These are phyloP conservation scores for Todiramphus chloris DNA, from an alignment of 2,113 vertebrate genomes.

Conservation along the genomic window DNA sequence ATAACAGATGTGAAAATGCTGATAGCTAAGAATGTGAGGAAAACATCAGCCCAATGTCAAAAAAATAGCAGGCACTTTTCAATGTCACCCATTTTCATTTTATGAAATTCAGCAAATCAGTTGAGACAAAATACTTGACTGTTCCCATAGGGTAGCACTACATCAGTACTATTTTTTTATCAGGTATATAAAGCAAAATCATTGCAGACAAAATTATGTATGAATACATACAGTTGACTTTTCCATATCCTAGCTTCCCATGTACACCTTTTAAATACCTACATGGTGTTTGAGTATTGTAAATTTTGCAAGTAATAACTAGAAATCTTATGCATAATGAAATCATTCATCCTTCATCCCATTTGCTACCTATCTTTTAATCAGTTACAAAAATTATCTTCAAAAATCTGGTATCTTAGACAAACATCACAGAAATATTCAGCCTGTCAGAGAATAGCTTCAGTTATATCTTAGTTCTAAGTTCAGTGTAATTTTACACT, in stretches of 20 bases:
- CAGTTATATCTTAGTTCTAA: not conserved
- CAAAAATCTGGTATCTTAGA: not conserved
- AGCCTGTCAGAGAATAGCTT: not conserved
- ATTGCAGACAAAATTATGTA: not conserved
- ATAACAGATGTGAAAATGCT: not conserved
- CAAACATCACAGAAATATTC: not conserved
- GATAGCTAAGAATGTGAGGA: not conserved
- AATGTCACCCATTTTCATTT: not conserved
- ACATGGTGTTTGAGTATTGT: not conserved
- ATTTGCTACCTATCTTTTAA: not conserved
- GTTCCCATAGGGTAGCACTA: not conserved
- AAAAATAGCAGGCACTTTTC: not conserved
- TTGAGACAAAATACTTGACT: not conserved
- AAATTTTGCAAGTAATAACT: not conserved
- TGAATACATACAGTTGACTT: not conserved
- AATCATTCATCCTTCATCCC: not conserved
- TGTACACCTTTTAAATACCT: not conserved
- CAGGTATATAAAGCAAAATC: not conserved
- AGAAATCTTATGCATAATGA: not conserved
- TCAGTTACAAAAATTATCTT: not conserved
- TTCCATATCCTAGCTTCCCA: not conserved
- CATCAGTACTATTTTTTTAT: not conserved
- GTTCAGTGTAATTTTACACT: not conserved
- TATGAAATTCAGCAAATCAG: not conserved
- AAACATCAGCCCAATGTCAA: not conserved